Conservation (phyloP, 2,797 vertebrate genomes). For the Sciaenops ocellatus region DNA sequence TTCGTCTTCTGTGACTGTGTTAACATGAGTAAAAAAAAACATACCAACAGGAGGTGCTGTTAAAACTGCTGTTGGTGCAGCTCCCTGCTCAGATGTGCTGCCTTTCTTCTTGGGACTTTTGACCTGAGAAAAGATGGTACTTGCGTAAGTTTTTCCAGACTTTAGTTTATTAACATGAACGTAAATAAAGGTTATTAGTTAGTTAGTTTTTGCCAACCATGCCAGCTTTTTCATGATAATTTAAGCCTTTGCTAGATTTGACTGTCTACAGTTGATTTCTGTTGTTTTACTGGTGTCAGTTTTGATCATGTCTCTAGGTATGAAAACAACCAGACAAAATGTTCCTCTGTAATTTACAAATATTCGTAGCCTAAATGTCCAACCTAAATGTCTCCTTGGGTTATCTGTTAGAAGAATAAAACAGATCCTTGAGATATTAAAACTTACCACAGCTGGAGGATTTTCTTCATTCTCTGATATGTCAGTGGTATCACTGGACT, state of each 20-base stretch:
- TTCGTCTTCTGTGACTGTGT: background rate
- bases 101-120: slow-evolving; percentile 23
- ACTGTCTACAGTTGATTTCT: slow-evolving; percentile 1
- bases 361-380: background rate
- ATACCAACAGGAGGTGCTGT: slow-evolving; percentile 31
- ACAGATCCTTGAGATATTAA: background rate
- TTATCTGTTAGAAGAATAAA: background rate
- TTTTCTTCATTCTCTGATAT: slow-evolving; percentile 26
- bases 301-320: background rate
- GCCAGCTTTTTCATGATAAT: background rate
- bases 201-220: too few species aligned
- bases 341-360: too few species aligned
- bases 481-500: slow-evolving; percentile 27
- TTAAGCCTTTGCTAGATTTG: background rate
- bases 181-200: background rate
- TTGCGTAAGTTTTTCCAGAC: background rate
- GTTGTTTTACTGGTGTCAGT: background rate
- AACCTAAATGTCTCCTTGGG: too few species aligned
- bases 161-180: background rate
- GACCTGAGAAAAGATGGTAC: background rate
- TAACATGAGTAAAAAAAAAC: background rate
- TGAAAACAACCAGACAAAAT: background rate
- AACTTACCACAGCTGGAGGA: background rate
- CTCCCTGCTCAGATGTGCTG: slow-evolving; percentile 20
- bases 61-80: background rate